Base-by-base conservation (phyloP, 2,888 invertebrate species). In the Drosophila histrio region DNA sequence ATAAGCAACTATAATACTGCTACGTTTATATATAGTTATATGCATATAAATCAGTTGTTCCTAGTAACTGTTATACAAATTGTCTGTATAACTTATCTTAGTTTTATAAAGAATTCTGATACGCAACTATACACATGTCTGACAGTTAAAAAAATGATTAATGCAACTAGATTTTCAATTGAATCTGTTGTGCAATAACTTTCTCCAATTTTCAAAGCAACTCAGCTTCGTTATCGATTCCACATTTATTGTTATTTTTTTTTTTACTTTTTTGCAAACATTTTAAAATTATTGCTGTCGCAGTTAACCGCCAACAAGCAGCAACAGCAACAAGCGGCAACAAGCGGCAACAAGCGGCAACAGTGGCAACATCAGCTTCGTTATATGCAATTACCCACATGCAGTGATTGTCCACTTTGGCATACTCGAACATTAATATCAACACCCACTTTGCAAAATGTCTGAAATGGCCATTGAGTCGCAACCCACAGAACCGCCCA, bases 321-420 rank as follows among this genome's bases (percentile, higher is more conserved):
- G 21, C 34, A 32, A 8, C 11, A 32, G 9, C 52, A 52, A 8
- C 43, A 32, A n/a, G 13, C 36, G 44, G 11, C 7, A 24, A 26
- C 32, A 32, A 32, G 8, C 11, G 26, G 9, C 52, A 52, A 8
- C 43, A 32, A 32, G 13, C 36, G 44, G 11, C 7, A 24, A 26
- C 32, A 32, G n/a, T 17, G 17, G 17, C 17, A 49, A 21, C 21
- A 34, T 6, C 17, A 50, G 43, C 44, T 64, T 70, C 60, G 72
- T 74, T 59, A 54, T 65, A 70, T 72, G 68, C 77, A 81, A 79
- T 86, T 86, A 73, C 72, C 70, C 80, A 82, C 58, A 65, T 79
- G 86, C 80, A 71, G 70, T 77, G 86, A 86, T 81, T 86, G 86
- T 73, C 79, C 80, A 76, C 83, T 85, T 82, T 79, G 67, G 62